phyloP scores from a whole-genome alignment of 1,140 invertebrate species.

The Formica selysi region DNA sequence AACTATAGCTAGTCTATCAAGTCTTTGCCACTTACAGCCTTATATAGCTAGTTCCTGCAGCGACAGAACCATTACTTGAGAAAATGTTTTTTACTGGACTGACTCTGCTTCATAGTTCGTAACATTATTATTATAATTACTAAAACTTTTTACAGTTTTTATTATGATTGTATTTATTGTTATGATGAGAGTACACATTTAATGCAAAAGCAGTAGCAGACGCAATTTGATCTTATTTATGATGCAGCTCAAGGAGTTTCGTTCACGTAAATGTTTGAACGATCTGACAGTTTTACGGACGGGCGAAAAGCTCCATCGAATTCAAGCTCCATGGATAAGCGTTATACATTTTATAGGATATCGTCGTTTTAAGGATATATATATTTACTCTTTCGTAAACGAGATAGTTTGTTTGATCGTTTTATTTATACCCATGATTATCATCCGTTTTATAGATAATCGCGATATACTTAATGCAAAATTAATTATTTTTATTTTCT shows the following conservation, averaged over 20 bases:
- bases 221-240: constrained; percentile 9
- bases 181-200: background rate
- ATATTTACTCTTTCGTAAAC: constrained; percentile 12
- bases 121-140: constrained; percentile 10
- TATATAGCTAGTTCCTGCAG: background rate
- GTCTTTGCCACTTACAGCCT: constrained; percentile 34
- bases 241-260: constrained; percentile 32
- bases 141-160: background rate
- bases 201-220: background rate
- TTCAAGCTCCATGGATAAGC: constrained; percentile 20
- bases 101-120: background rate
- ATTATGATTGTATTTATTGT: background rate
- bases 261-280: constrained; percentile 32
- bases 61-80: background rate
- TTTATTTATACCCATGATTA: background rate
- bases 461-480: background rate
- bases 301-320: constrained; percentile 6
- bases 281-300: constrained; percentile 49
- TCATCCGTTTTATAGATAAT: background rate
- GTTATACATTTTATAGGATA: constrained; percentile 30
- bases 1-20: constrained; percentile 30
- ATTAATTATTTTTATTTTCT: constrained; percentile 6
- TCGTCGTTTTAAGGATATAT: background rate
- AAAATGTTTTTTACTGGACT: background rate
- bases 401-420: background rate